These are phyloP conservation scores for Crocuta crocuta DNA, from an alignment of 2,113 vertebrate species.

Conservation along the genomic window DNA sequence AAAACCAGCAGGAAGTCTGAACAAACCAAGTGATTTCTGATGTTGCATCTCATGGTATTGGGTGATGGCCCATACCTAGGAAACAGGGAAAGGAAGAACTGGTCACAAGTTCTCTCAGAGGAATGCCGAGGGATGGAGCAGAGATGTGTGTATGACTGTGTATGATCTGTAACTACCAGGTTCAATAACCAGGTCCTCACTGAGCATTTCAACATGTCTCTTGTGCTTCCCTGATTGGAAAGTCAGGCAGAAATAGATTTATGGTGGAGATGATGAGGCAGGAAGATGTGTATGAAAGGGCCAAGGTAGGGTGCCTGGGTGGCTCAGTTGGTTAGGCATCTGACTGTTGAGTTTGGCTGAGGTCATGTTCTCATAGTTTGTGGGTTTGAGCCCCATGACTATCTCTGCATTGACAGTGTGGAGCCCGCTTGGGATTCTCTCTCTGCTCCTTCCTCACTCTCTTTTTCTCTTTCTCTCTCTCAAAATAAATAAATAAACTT, in stretches of 20 bases:
- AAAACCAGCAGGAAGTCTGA: conserved; percentile 37
- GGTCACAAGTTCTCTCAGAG: neutral
- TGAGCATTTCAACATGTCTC: neutral
- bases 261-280: neutral
- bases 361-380: no score
- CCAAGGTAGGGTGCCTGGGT: no score
- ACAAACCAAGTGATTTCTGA: neutral
- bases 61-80: neutral
- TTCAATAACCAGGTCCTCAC: neutral
- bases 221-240: neutral
- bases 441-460: no score
- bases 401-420: no score
- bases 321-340: no score
- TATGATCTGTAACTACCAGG: neutral
- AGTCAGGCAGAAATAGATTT: neutral
- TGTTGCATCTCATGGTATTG: neutral
- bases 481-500: no score
- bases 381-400: no score
- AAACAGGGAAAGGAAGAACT: neutral
- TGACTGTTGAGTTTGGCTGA: no score
- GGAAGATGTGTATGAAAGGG: neutral
- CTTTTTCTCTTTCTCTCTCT: no score
- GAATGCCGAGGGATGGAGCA: neutral
- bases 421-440: no score
- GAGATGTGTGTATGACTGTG: rapidly evolving